A percentile compares a stretch with the other conserved stretches of the same genome.
phyloP scores from a whole-genome alignment of 37 sponge, comb jelly and placozoan genomes.

The Cliona cf. orientalis region DNA sequence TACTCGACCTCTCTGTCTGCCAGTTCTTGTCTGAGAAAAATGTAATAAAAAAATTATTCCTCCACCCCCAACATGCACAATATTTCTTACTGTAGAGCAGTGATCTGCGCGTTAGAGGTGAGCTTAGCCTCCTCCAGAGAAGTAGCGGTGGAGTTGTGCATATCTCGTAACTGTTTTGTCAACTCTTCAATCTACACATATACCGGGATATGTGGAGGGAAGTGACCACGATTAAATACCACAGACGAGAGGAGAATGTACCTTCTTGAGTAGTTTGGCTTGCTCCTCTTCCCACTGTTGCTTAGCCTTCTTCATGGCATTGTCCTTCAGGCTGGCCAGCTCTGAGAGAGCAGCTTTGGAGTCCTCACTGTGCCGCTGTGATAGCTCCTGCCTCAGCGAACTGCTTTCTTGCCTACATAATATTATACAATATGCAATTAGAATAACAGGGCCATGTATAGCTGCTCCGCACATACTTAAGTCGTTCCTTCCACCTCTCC shows the following conservation, averaged over 20 bases:
- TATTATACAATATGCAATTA: no score
- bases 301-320: constrained; percentile 40
- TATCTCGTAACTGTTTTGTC: not conserved
- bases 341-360: constrained; percentile 42
- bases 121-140: constrained; percentile 22
- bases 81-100: not conserved
- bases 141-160: constrained; percentile 5
- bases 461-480: constrained; percentile 28
- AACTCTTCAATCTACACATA: constrained; percentile 16
- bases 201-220: not conserved
- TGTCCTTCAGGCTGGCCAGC: constrained; percentile 57
- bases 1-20: constrained; percentile 1
- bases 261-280: constrained; percentile 34
- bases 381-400: constrained; percentile 48
- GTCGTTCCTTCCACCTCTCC: constrained; percentile 35
- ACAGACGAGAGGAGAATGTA: not conserved
- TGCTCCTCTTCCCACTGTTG: constrained; percentile 48
- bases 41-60: not conserved
- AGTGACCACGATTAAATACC: not conserved
- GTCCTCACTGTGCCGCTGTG: constrained; percentile 41
- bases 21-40: constrained; percentile 1
- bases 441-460: no score
- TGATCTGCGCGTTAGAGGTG: not conserved
- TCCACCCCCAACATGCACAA: not conserved
- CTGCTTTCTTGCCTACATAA: constrained; percentile 47